Evolutionary conservation across 2,113 vertebrate species (phyloP), one percentile per base, ranked within the genome.

Genomic region (Gallinago media): DNA sequence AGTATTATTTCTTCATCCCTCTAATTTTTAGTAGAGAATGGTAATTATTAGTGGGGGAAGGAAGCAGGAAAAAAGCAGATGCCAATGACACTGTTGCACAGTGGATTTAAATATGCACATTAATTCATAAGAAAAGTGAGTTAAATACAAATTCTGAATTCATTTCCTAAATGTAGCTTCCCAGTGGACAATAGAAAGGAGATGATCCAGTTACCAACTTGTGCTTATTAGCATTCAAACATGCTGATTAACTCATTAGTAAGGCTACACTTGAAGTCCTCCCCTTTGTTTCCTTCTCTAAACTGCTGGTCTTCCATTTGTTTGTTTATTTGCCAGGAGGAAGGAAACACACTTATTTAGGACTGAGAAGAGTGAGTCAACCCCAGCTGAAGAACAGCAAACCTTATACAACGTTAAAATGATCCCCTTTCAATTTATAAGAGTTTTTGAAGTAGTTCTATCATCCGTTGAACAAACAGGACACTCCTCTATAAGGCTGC

Each of bases 221-320:
- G 63, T 65, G 44, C 77, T 97, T 75, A 94, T 97, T 98, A 92
- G 61, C 62, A 40, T 94, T 89, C 92, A 92, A 74, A 88, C 84
- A 81, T 88, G 85, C 68, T 88, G 89, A 96, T 97, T 96, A 97
- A 95, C 61, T 97, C 87, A 97, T 95, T 97, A 96, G 89, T 32
- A 81, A 95, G 55, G 85, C 55, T 92, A 85, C 85, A 81, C 85
- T 77, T 71, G 42, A 93, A 88, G 32, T 83, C 63, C 1, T 58
- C 74, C 72, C 79, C 76, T 94, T 95, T 94, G 59, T 93, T 96
- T 96, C 63, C 67, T 79, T 77, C 70, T 83, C 32, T 65, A 85
- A 86, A 92, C 76, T 85, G 46, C 56, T 82, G 32, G 68, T 77
- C 81, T 96, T 84, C 55, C 25, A 47, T 78, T 78, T 77, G 34